Conservation (phyloP, 2,113 vertebrate genomes). For the Calyptomena viridis region DNA sequence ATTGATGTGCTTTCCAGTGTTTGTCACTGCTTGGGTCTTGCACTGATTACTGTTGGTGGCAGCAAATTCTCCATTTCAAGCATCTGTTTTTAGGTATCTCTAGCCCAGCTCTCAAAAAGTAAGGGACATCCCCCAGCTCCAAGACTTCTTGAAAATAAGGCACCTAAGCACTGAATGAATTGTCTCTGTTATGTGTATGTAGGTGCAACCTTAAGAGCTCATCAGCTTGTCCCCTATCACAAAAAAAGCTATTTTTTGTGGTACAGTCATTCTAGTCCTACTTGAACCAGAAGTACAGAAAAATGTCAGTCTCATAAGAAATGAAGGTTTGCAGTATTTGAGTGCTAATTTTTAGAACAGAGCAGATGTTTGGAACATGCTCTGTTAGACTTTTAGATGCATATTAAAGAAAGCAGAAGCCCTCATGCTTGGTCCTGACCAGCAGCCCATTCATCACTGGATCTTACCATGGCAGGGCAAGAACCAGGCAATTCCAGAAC, state of each 20-base stretch:
- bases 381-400: neutral
- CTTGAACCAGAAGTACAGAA: neutral
- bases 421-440: neutral
- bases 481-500: neutral
- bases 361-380: neutral
- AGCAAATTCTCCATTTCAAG: neutral
- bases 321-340: neutral
- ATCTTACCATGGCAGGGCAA: neutral
- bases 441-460: neutral
- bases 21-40: neutral
- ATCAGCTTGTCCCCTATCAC: neutral
- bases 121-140: accelerated
- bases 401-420: neutral
- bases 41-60: neutral
- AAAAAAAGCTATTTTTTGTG: neutral
- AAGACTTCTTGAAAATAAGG: neutral
- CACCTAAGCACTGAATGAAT: neutral
- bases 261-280: neutral
- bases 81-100: neutral
- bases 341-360: neutral
- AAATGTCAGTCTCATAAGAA: neutral
- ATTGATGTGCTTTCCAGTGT: neutral
- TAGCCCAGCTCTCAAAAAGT: neutral
- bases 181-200: neutral
- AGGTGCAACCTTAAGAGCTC: neutral